Conservation (phyloP, 2,888 invertebrate genomes). For the Seladonia tumulorum region DNA sequence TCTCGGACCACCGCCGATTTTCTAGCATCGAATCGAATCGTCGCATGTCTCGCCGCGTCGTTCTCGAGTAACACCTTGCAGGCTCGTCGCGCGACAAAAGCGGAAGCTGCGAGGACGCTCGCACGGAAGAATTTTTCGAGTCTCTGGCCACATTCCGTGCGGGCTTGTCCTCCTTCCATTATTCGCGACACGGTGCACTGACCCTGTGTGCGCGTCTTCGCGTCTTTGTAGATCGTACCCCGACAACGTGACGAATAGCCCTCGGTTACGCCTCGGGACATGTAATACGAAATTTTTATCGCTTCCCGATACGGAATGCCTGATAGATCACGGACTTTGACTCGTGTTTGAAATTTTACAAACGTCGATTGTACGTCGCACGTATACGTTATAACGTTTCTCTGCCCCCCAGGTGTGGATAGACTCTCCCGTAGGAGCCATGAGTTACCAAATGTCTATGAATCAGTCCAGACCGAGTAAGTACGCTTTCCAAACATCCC, state of each 20-base stretch:
- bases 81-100: slow-evolving; percentile 35
- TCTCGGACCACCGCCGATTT: background rate
- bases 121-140: slow-evolving; percentile 61
- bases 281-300: slow-evolving; percentile 4
- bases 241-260: slow-evolving; percentile 22
- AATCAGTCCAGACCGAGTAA: slow-evolving; percentile 94
- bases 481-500: slow-evolving; percentile 80
- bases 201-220: slow-evolving; percentile 62
- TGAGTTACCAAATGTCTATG: slow-evolving; percentile 94
- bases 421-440: slow-evolving; percentile 89
- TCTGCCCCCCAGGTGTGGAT: slow-evolving; percentile 87
- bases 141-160: slow-evolving; percentile 67
- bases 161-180: slow-evolving; percentile 60
- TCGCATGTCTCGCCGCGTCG: slow-evolving; percentile 14
- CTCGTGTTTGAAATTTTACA: background rate
- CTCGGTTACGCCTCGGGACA: background rate
- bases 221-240: slow-evolving; percentile 35
- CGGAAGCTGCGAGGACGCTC: slow-evolving; percentile 56
- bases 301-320: background rate
- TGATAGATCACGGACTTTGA: background rate
- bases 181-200: slow-evolving; percentile 70
- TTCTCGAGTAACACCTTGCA: slow-evolving; percentile 24
- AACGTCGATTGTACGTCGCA: background rate
- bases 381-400: slow-evolving; percentile 54
- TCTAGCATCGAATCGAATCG: background rate